Percentiles rank a stretch among this genome's conserved stretches.
Conservation (phyloP, 2,797 vertebrate genomes). For the Anas capensis region DNA sequence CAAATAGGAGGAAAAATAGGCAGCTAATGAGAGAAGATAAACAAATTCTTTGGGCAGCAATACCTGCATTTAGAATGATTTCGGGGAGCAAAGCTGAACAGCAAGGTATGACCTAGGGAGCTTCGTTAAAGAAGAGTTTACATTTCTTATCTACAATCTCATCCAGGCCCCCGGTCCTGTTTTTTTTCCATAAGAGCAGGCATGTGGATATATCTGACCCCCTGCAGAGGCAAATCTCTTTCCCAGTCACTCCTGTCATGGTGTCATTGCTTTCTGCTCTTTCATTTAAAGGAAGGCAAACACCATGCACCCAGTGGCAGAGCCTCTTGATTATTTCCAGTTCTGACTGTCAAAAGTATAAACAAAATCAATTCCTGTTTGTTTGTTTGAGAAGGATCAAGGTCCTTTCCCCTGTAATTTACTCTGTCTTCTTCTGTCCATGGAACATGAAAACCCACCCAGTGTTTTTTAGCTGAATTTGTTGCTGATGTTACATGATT, state of each 20-base stretch:
- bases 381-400: not conserved
- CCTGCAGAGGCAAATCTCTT: not conserved
- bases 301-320: not conserved
- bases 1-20: not conserved
- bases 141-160: slow-evolving; percentile 6
- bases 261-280: not conserved
- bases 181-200: not conserved
- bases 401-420: not conserved
- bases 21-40: not conserved
- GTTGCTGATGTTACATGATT: not conserved
- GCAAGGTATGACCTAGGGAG: not conserved
- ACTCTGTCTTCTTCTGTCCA: not conserved
- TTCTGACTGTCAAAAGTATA: not conserved
- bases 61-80: not conserved
- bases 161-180: not conserved
- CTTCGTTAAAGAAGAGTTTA: not conserved
- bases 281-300: not conserved
- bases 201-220: not conserved
- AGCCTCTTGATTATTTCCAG: not conserved
- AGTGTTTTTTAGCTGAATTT: not conserved
- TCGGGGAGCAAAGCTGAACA: not conserved
- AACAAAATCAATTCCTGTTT: not conserved
- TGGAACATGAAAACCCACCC: not conserved
- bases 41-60: not conserved
- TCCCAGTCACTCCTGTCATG: not conserved